A percentile compares a stretch with the other conserved stretches of the same genome.
Conservation (phyloP, 1,140 invertebrate species). For the Steinernema feltiae region DNA sequence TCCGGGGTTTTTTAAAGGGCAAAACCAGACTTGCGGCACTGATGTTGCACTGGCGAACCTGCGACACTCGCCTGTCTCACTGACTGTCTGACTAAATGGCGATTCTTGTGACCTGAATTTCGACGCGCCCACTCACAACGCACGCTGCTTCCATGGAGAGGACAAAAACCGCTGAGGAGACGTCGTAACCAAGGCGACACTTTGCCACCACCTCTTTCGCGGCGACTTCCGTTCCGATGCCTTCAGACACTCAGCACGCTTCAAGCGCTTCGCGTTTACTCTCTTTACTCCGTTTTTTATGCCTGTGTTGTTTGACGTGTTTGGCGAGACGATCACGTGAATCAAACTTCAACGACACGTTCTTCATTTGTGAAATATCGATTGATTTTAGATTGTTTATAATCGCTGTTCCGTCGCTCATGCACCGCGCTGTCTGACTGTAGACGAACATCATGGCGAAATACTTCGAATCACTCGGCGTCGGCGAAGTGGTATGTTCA, state of each 20-base stretch:
- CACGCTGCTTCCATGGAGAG: conserved; percentile 9
- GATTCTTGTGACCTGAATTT: conserved; percentile 12
- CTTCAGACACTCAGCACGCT: too few species aligned
- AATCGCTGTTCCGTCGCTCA: conserved; percentile 11
- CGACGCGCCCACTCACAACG: neutral
- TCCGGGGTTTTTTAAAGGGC: conserved; percentile 4
- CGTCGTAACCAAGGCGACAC: conserved; percentile 1
- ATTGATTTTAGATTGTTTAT: conserved; percentile 12
- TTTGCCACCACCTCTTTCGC: neutral
- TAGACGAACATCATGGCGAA: neutral
- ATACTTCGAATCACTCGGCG: neutral
- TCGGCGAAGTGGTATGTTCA: neutral
- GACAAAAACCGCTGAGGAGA: conserved; percentile 1
- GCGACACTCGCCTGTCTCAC: neutral
- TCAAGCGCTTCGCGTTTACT: neutral
- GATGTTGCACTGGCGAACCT: neutral
- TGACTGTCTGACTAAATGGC: neutral
- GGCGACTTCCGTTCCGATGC: neutral
- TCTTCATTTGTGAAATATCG: conserved; percentile 4
- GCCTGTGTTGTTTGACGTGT: neutral
- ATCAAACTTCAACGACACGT: neutral
- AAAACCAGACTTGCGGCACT: conserved; percentile 8
- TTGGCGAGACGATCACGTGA: neutral
- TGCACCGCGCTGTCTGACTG: neutral
- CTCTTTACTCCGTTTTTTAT: neutral